These are phyloP conservation scores for Solea senegalensis DNA, from an alignment of 2,113 vertebrate species.

Conservation along the genomic window DNA sequence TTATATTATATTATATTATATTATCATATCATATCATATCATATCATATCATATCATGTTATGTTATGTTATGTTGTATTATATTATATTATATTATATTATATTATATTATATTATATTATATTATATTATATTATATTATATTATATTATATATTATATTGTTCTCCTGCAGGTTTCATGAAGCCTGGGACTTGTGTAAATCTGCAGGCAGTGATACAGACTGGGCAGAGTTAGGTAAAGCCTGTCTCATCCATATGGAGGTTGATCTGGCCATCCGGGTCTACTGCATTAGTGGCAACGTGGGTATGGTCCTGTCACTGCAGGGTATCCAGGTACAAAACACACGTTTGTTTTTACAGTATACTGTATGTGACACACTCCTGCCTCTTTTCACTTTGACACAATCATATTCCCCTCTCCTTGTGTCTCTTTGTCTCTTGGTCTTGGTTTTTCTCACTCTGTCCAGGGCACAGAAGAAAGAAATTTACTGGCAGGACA, in stretches of 20 bases:
- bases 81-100: neutral
- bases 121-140: too few species aligned
- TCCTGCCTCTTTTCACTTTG: neutral
- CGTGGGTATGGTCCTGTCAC: constrained; percentile 93
- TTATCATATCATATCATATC: too few species aligned
- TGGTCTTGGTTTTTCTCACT: neutral
- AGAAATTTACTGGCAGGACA: constrained; percentile 92
- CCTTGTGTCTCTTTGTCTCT: neutral
- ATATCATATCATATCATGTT: too few species aligned
- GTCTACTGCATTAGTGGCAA: constrained; percentile 87
- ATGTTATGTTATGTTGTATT: too few species aligned
- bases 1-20: too few species aligned
- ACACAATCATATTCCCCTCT: too few species aligned
- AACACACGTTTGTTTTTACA: neutral
- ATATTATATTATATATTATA: too few species aligned
- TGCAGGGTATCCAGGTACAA: constrained; percentile 91
- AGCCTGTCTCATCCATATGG: constrained; percentile 93
- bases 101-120: too few species aligned
- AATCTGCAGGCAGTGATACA: constrained; percentile 67
- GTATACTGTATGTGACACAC: neutral
- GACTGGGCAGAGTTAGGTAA: constrained; percentile 88
- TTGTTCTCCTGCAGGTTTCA: constrained; percentile 83
- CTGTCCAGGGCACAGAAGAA: constrained; percentile 89
- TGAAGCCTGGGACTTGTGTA: constrained; percentile 89
- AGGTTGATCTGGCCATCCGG: constrained; percentile 91